phyloP scores from a whole-genome alignment of 2,113 vertebrate genomes.

The Melierax canorus region DNA sequence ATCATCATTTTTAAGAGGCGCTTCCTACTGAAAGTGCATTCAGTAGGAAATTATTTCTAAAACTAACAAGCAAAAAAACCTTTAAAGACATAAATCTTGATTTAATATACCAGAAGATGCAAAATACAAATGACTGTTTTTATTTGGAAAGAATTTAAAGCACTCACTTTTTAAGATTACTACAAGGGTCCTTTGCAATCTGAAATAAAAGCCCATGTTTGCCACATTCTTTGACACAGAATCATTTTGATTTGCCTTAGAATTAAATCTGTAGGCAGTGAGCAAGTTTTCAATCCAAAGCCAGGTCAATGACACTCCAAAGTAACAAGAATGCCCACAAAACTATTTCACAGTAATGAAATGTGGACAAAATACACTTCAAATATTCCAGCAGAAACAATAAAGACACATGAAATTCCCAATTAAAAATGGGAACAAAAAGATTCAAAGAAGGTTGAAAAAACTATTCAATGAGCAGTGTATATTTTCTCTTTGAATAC shows the following conservation, averaged over 20 bases:
- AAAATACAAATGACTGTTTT: not conserved
- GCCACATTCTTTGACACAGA: not conserved
- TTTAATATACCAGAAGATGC: not conserved
- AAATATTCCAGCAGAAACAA: not conserved
- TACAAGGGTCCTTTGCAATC: not conserved
- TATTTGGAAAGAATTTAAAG: not conserved
- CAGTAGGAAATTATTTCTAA: not conserved
- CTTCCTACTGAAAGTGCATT: not conserved
- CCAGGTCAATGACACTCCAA: not conserved
- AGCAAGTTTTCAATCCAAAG: not conserved
- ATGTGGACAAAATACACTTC: not conserved
- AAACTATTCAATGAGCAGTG: not conserved
- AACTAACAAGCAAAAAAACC: not conserved
- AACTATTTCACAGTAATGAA: not conserved
- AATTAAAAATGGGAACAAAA: not conserved
- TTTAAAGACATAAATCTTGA: not conserved
- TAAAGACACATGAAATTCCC: not conserved
- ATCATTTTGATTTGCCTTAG: not conserved
- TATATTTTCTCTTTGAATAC: not conserved
- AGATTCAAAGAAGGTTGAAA: not conserved
- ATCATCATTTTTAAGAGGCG: not conserved
- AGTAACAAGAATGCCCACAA: not conserved
- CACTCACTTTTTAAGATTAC: not conserved
- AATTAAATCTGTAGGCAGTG: not conserved
- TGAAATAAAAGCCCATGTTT: not conserved